Percentiles rank a stretch among this genome's conserved stretches.
Conservation (phyloP, 2,113 vertebrate species). For the Zosterops japonicus region DNA sequence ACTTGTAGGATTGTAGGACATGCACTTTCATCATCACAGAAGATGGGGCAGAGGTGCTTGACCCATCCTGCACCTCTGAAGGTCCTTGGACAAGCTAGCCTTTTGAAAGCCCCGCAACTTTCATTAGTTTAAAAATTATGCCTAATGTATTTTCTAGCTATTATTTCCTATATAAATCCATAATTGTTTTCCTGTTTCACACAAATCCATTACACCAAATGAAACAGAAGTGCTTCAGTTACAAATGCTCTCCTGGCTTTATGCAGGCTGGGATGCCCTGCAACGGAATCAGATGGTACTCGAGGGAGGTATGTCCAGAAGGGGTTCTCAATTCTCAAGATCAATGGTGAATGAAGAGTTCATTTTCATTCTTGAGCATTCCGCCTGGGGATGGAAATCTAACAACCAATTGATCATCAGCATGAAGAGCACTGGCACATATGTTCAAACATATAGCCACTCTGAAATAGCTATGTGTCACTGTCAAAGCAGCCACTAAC, state of each 20-base stretch:
- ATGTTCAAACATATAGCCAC: constrained; percentile 26
- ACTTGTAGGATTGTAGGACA: neutral
- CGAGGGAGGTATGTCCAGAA: neutral
- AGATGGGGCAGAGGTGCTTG: neutral
- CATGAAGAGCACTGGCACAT: neutral
- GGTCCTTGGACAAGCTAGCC: neutral
- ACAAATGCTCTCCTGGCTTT: neutral
- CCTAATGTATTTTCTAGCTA: neutral
- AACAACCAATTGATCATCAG: constrained; percentile 15
- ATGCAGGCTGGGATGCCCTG: neutral
- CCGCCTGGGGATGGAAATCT: constrained; percentile 11
- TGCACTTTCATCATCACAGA: neutral
- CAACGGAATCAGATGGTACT: neutral
- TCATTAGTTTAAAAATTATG: neutral
- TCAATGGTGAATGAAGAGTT: neutral
- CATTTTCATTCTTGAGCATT: constrained; percentile 25
- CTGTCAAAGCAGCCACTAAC: neutral
- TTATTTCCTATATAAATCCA: neutral
- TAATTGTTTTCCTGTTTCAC: neutral
- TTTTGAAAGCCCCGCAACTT: neutral
- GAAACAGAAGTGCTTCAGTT: neutral
- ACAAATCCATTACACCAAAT: neutral
- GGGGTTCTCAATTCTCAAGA: neutral
- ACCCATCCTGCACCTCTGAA: neutral
- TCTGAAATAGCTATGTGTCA: neutral